Percentiles rank a stretch among this genome's conserved stretches.
Conservation (phyloP, 2,888 invertebrate species). For the Schizaphis graminum region DNA sequence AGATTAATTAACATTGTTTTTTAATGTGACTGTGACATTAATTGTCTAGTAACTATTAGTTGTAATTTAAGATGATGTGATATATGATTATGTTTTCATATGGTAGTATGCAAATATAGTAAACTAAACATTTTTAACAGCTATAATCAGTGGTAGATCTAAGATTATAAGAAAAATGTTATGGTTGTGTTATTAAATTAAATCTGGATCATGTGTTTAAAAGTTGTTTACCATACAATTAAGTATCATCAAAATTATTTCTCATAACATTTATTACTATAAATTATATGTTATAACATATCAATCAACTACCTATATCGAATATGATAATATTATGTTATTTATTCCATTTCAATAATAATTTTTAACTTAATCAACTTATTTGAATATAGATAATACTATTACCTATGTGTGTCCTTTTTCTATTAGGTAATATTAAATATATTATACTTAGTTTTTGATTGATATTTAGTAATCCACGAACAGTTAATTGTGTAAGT, state of each 20-base stretch:
- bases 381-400: neutral
- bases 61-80: slow-evolving; percentile 23
- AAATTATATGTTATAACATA: neutral
- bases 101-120: slow-evolving; percentile 11
- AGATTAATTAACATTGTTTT: neutral
- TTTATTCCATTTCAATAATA: neutral
- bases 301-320: neutral
- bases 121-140: neutral
- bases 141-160: slow-evolving; percentile 19
- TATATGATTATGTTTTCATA: slow-evolving; percentile 25
- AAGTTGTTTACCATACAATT: neutral
- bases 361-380: neutral
- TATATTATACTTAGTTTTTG: neutral
- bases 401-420: neutral
- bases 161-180: neutral
- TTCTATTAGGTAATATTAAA: neutral
- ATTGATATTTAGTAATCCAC: neutral
- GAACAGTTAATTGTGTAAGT: neutral
- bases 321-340: neutral
- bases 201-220: neutral
- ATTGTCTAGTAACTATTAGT: neutral
- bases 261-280: neutral
- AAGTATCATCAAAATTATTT: neutral
- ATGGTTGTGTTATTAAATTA: neutral
- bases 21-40: neutral